phyloP scores from a whole-genome alignment of 2,113 vertebrate genomes.

The Trogon melanurus region DNA sequence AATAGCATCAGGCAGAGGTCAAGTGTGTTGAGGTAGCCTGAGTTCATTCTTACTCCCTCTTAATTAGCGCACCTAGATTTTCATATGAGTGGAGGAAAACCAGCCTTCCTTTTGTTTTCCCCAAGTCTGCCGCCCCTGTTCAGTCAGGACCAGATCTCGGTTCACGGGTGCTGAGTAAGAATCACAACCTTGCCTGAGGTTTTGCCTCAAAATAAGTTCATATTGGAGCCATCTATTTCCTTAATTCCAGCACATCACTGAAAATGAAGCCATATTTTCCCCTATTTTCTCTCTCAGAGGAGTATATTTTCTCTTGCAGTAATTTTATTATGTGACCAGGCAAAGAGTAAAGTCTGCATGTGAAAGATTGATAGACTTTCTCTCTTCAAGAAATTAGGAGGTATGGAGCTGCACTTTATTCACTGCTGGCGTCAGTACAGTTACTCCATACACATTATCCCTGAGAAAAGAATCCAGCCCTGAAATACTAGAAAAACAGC shows the following conservation, averaged over 20 bases:
- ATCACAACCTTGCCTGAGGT: background rate
- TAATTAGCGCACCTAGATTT: background rate
- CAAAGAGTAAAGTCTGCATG: background rate
- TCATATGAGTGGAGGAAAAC: background rate
- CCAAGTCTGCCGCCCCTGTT: background rate
- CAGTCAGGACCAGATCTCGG: background rate
- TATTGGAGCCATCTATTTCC: background rate
- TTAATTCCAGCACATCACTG: background rate
- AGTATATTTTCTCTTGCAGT: background rate
- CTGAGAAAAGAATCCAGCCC: background rate
- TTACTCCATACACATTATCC: background rate
- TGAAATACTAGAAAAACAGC: background rate
- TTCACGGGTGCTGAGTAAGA: background rate
- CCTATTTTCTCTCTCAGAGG: background rate
- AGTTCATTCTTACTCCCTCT: background rate
- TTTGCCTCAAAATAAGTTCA: constrained; percentile 17
- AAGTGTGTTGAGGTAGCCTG: background rate
- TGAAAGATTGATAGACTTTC: background rate
- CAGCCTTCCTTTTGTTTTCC: background rate
- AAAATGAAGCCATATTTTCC: background rate
- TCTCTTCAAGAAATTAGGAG: background rate
- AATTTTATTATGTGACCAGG: background rate
- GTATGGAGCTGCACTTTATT: background rate
- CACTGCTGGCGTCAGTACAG: background rate
- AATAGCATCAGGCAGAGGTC: background rate